A percentile compares a stretch with the other conserved stretches of the same genome.
phyloP scores from a whole-genome alignment of 2,888 invertebrate genomes.

The Macroteleia sp. region DNA sequence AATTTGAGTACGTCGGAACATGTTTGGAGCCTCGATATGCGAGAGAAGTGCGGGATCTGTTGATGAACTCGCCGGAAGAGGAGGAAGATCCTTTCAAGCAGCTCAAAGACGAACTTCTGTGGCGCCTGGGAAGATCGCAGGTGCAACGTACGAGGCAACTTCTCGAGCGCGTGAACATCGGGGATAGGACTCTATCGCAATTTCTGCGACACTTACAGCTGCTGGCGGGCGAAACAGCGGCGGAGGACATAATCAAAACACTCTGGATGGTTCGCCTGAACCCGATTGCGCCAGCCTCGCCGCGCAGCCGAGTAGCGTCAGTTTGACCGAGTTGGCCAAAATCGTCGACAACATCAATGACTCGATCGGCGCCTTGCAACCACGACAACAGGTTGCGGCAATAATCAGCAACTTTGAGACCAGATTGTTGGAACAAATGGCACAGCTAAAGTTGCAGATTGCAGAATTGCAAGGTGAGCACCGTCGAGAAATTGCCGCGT shows the following conservation, averaged over 20 bases:
- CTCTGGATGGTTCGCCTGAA: conserved; percentile 1
- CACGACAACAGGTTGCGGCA: neutral
- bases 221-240: conserved; percentile 8
- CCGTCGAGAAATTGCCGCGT: too few species aligned
- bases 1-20: too few species aligned
- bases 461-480: too few species aligned
- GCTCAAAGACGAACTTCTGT: conserved; percentile 1
- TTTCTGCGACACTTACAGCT: conserved; percentile 21
- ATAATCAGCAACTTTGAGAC: neutral
- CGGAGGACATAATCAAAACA: neutral
- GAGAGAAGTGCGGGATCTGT: too few species aligned
- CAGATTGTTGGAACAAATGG: conserved; percentile 54
- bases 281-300: conserved; percentile 15
- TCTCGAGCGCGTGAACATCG: conserved; percentile 23
- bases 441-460: neutral
- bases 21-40: too few species aligned
- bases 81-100: neutral
- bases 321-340: neutral
- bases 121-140: neutral
- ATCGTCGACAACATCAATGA: conserved; percentile 7
- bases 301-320: neutral
- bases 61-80: conserved; percentile 1
- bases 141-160: conserved; percentile 2
- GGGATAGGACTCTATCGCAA: conserved; percentile 26
- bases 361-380: neutral